phyloP scores from a whole-genome alignment of 2,797 vertebrate species.

The Tenualosa ilisha region DNA sequence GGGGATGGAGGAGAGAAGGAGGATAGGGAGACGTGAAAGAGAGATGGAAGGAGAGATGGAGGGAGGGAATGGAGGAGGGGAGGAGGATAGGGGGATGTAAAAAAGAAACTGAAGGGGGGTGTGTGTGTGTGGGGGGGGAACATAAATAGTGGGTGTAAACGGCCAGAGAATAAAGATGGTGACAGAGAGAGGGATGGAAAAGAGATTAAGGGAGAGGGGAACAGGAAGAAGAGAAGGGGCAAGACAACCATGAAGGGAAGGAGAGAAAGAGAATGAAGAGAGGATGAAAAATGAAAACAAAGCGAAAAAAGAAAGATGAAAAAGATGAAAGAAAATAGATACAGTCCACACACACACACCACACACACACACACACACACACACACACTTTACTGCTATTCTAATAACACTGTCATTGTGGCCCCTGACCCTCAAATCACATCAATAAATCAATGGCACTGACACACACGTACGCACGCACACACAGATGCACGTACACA shows the following conservation, averaged over 20 bases:
- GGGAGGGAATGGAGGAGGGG: constrained; percentile 17
- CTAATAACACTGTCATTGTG: constrained; percentile 45
- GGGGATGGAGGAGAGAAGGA: too few species aligned
- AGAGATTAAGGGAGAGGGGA: not conserved
- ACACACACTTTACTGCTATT: not conserved
- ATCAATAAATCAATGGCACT: constrained; percentile 72
- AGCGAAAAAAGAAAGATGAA: not conserved
- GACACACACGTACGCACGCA: constrained; percentile 41
- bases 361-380: too few species aligned
- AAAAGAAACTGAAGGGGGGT: constrained; percentile 33
- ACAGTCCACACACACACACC: not conserved
- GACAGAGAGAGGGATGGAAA: not conserved
- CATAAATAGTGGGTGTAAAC: constrained; percentile 43
- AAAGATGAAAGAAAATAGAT: not conserved
- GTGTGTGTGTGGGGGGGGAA: constrained; percentile 42
- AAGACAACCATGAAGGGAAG: not conserved
- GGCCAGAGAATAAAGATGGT: not conserved
- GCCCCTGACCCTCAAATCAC: constrained; percentile 68
- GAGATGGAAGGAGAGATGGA: too few species aligned
- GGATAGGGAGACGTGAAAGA: too few species aligned
- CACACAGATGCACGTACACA: not conserved
- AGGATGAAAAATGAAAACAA: not conserved
- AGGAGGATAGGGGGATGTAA: constrained; percentile 61
- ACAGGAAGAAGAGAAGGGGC: not conserved
- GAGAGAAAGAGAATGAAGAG: not conserved